Conservation (phyloP, 2,888 invertebrate genomes). For the Lottia scabra region DNA sequence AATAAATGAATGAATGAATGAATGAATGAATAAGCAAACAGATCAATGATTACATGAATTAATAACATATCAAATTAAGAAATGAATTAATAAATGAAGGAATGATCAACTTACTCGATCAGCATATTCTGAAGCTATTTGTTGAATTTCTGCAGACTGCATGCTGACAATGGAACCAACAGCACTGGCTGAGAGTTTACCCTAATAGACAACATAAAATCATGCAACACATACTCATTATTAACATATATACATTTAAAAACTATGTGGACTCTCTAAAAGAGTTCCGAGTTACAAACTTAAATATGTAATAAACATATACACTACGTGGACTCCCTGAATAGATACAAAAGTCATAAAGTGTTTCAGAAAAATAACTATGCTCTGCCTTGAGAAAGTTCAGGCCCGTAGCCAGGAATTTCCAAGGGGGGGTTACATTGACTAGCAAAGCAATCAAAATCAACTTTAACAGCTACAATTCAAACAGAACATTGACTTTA, state of each 20-base stretch:
- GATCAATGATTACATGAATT: not conserved
- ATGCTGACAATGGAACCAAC: slow-evolving; percentile 74
- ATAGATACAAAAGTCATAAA: too few relatives aligned
- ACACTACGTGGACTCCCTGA: too few relatives aligned
- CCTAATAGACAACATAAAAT: slow-evolving; percentile 37
- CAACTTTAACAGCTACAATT: too few relatives aligned
- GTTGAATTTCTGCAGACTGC: slow-evolving; percentile 78
- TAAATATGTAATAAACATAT: too few relatives aligned
- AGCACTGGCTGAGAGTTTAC: slow-evolving; percentile 67
- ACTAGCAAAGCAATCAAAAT: too few relatives aligned
- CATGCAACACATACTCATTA: too few relatives aligned
- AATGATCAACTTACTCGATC: slow-evolving; percentile 68
- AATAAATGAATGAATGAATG: not conserved
- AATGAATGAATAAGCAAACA: not conserved
- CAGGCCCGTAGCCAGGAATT: too few relatives aligned
- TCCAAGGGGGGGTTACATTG: too few relatives aligned
- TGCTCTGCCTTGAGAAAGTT: too few relatives aligned
- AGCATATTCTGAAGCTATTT: slow-evolving; percentile 80
- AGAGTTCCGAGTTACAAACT: too few relatives aligned
- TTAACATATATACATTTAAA: not conserved
- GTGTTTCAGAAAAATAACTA: too few relatives aligned
- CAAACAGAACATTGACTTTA: too few relatives aligned
- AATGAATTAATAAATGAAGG: not conserved
- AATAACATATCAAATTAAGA: not conserved
- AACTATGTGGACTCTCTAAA: not conserved